phyloP scores from a whole-genome alignment of 2,113 vertebrate genomes.

The Hippocampus abdominalis region DNA sequence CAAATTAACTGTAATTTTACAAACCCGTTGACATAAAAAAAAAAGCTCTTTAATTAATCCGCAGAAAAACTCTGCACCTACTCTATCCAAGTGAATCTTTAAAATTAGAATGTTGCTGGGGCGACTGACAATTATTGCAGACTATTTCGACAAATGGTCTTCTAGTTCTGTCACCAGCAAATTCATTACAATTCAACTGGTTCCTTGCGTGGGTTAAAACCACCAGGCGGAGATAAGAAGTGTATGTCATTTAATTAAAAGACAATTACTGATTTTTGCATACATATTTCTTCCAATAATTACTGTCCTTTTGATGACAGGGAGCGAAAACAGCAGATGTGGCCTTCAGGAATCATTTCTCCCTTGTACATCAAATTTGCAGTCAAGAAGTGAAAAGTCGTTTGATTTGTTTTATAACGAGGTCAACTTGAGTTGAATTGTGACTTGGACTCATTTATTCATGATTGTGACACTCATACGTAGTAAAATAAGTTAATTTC shows the following conservation, averaged over 20 bases:
- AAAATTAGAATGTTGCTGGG: constrained; percentile 12
- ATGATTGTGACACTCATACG: background rate
- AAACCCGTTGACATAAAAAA: background rate
- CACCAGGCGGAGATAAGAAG: background rate
- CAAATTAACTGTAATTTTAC: background rate
- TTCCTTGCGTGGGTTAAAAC: constrained; percentile 1
- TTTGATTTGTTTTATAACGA: background rate
- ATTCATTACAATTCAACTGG: constrained; percentile 17
- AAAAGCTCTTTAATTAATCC: background rate
- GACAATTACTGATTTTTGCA: background rate
- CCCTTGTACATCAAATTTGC: background rate
- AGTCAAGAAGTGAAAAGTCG: background rate
- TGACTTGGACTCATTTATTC: background rate
- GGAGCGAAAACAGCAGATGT: constrained; percentile 7
- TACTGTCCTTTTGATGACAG: background rate
- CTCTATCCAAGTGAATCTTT: background rate
- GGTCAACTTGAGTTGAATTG: background rate
- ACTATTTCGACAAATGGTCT: background rate
- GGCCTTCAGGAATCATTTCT: background rate
- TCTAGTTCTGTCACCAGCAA: constrained; percentile 11
- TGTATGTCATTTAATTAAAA: background rate
- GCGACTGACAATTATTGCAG: background rate
- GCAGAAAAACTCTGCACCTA: background rate
- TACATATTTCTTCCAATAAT: background rate
- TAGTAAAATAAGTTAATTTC: background rate